These are phyloP conservation scores for Sipha flava DNA, from an alignment of 1,140 invertebrate species.

Conservation along the genomic window DNA sequence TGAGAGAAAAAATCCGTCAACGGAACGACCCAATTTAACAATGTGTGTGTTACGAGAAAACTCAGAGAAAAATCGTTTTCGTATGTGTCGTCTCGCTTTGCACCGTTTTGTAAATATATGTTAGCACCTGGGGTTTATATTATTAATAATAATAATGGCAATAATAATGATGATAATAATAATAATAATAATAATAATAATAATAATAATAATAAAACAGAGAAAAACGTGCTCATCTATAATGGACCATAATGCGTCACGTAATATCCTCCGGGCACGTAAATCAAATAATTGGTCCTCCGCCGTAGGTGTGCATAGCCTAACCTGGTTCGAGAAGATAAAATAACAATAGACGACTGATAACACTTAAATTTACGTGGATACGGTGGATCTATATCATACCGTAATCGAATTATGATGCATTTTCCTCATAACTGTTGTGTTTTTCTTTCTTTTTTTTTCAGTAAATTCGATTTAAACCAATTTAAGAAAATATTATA, in stretches of 20 bases:
- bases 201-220: not conserved
- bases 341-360: not conserved
- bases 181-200: not conserved
- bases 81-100: constrained; percentile 1
- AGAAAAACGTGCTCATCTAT: not conserved
- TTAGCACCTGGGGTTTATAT: not conserved
- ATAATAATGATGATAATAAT: not conserved
- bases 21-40: constrained; percentile 19
- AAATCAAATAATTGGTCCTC: not conserved
- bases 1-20: not conserved
- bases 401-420: too few relatives aligned
- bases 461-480: too few relatives aligned
- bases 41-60: not conserved
- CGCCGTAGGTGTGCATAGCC: not conserved
- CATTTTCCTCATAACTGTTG: too few relatives aligned
- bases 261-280: constrained; percentile 11
- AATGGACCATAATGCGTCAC: constrained; percentile 10
- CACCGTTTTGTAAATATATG: not conserved
- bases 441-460: too few relatives aligned
- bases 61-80: constrained; percentile 10
- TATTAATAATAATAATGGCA: not conserved
- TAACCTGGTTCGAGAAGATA: not conserved
- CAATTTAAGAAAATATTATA: too few relatives aligned
- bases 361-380: not conserved
- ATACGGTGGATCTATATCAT: not conserved